Evolutionary conservation across 1,140 invertebrate genomes (phyloP).

Genomic region (Temnothorax longispinosus): DNA sequence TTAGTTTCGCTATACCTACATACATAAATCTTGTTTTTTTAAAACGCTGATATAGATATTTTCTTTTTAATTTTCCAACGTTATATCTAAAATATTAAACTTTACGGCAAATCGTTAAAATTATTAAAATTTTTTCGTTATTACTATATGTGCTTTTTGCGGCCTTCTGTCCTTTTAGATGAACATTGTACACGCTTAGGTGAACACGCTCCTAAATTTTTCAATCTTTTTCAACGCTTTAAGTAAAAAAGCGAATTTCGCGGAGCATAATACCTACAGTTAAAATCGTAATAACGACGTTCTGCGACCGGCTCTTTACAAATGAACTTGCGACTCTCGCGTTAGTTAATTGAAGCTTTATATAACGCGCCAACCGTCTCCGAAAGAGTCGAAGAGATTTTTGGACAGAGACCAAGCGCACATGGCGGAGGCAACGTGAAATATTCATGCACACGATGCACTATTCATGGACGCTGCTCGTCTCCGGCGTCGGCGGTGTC

Average conservation of each 20-base stretch:
- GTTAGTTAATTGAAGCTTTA: constrained; percentile 1
- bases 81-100: neutral
- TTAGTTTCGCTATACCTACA: neutral
- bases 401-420: constrained; percentile 36
- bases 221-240: neutral
- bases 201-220: neutral
- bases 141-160: neutral
- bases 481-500: constrained; percentile 31
- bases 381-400: constrained; percentile 22
- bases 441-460: constrained; percentile 55
- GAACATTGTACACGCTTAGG: neutral
- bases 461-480: constrained; percentile 43
- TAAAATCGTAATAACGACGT: neutral
- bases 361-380: neutral
- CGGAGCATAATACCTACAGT: neutral
- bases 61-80: neutral
- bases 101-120: neutral
- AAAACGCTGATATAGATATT: neutral
- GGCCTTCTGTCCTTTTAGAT: neutral
- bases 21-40: neutral
- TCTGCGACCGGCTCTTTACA: neutral
- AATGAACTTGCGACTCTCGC: neutral
- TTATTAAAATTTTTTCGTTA: neutral
- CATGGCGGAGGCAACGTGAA: neutral
- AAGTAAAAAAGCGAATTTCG: neutral